Evolutionary conservation across 2,888 invertebrate species (phyloP).

Genomic region (Leucoptera coffeella): DNA sequence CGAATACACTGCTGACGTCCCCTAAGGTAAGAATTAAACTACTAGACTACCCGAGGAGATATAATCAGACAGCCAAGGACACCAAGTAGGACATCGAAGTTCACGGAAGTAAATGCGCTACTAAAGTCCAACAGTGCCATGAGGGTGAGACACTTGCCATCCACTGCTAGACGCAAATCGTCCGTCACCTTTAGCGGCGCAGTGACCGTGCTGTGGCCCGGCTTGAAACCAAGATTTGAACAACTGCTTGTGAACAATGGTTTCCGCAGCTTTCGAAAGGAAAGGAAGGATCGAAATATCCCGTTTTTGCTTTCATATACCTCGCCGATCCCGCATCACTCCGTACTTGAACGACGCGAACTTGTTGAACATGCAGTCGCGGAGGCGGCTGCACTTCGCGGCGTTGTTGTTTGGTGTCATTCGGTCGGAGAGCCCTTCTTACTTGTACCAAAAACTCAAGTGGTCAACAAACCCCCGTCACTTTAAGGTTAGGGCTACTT

Average conservation of each 20-base stretch:
- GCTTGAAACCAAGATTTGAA: constrained; percentile 4
- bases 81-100: background rate
- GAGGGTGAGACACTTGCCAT: background rate
- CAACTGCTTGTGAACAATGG: constrained; percentile 3
- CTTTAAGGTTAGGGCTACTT: too few relatives aligned
- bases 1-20: constrained; percentile 2
- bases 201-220: constrained; percentile 4
- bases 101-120: constrained; percentile 1
- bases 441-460: too few relatives aligned
- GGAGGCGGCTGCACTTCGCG: too few relatives aligned
- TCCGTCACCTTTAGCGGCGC: constrained; percentile 4
- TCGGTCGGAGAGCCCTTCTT: too few relatives aligned
- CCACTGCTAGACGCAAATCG: constrained; percentile 2
- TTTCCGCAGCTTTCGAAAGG: constrained; percentile 6
- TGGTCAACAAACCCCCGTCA: too few relatives aligned
- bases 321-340: too few relatives aligned
- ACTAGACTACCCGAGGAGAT: background rate
- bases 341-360: too few relatives aligned
- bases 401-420: too few relatives aligned
- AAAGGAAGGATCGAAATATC: constrained; percentile 6
- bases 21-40: constrained; percentile 2
- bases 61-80: constrained; percentile 1
- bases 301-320: too few relatives aligned
- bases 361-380: too few relatives aligned
- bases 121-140: constrained; percentile 2